Evolutionary conservation across 2,113 vertebrate species (phyloP).

Genomic region (Paracanthobrama guichenoti): DNA sequence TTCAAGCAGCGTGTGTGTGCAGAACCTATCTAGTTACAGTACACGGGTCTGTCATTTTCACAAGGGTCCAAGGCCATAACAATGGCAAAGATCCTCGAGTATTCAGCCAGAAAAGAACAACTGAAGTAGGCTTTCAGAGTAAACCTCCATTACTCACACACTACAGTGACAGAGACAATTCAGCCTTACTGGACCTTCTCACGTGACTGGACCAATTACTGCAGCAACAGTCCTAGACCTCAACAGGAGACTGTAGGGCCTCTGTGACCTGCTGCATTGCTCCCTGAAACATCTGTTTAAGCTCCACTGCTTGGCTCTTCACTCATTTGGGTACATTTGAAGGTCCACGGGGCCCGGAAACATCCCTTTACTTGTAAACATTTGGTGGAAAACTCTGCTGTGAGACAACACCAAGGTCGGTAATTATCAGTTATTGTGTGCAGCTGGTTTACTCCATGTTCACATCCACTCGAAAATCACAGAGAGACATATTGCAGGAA

Average conservation of each 20-base stretch:
- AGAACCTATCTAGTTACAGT: constrained; percentile 18
- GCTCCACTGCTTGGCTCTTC: constrained; percentile 38
- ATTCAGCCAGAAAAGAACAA: constrained; percentile 17
- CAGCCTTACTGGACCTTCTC: constrained; percentile 1
- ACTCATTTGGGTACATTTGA: constrained; percentile 41
- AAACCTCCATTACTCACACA: constrained; percentile 12
- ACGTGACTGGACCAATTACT: constrained; percentile 12
- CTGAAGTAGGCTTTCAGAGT: constrained; percentile 5
- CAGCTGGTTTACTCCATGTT: constrained; percentile 50
- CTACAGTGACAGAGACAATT: neutral
- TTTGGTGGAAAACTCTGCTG: constrained; percentile 51
- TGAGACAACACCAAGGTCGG: constrained; percentile 56
- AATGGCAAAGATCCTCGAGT: constrained; percentile 33
- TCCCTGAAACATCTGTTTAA: constrained; percentile 48
- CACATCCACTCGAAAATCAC: constrained; percentile 25
- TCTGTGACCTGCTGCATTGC: neutral
- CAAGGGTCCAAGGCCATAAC: constrained; percentile 26
- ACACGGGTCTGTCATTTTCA: constrained; percentile 37
- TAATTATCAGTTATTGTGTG: constrained; percentile 58
- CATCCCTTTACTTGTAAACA: constrained; percentile 53
- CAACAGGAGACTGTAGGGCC: neutral
- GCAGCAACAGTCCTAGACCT: neutral
- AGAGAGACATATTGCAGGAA: neutral
- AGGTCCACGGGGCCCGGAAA: constrained; percentile 46
- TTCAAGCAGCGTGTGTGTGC: constrained; percentile 1